phyloP scores from a whole-genome alignment of 2,888 invertebrate species.

The Odontomyia ornata region DNA sequence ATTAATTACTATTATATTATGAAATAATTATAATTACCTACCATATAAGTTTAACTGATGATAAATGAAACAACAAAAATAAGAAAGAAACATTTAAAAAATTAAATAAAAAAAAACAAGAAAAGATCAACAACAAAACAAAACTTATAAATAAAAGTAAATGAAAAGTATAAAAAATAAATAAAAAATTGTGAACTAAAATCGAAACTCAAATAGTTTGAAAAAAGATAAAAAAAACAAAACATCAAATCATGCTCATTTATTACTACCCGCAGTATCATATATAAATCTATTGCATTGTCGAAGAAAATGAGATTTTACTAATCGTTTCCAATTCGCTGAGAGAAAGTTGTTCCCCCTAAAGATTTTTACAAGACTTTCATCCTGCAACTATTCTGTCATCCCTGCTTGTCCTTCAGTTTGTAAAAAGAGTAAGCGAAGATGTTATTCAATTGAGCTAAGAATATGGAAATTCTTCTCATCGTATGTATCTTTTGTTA shows the following conservation, averaged over 20 bases:
- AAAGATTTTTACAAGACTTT: too few relatives aligned
- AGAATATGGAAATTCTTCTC: conserved; percentile 1
- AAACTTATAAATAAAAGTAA: conserved; percentile 24
- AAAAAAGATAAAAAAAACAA: too few relatives aligned
- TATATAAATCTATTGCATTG: too few relatives aligned
- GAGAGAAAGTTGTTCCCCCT: too few relatives aligned
- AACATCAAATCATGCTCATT: conserved; percentile 27
- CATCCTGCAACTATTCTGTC: too few relatives aligned
- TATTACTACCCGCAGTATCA: neutral
- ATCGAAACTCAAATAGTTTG: conserved; percentile 34
- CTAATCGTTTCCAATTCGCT: too few relatives aligned
- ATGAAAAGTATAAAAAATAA: conserved; percentile 14
- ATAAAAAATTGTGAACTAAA: conserved; percentile 6
- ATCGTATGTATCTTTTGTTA: conserved; percentile 11
- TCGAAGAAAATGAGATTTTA: too few relatives aligned
- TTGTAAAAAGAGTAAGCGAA: too few relatives aligned
- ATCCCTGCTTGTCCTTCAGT: too few relatives aligned
- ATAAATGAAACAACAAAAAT: conserved; percentile 18
- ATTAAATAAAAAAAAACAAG: conserved; percentile 31
- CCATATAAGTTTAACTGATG: conserved; percentile 47
- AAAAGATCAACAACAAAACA: conserved; percentile 28
- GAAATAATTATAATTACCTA: conserved; percentile 50
- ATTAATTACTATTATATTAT: conserved; percentile 50
- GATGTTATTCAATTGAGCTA: too few relatives aligned
- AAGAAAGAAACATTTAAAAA: conserved; percentile 19